Base-by-base conservation (phyloP, 23 tunicate species). In the Trididemnum nubilum region DNA sequence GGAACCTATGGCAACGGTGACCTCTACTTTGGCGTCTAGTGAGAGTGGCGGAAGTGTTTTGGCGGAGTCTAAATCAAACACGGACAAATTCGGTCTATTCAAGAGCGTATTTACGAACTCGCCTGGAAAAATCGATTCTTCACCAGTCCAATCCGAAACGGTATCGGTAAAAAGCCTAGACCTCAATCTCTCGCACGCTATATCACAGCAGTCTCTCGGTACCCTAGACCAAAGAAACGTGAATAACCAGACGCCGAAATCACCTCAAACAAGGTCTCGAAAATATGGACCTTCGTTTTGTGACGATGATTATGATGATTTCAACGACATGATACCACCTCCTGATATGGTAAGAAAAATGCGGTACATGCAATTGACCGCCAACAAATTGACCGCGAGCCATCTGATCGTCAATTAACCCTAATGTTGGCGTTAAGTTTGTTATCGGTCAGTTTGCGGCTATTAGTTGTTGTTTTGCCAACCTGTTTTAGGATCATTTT, bases 271-370 rank as follows among this genome's bases (percentile, higher is more conserved):
- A 5, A 7, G 37, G n/a, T 4, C 27, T 24, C 36, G 50, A 38
- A 64, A 38, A 65, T 61, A 64, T 27, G 60, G 74, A 25, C 82
- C 71, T n/a, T 80, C 73, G 39, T 80, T 80, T 35, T 80, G 84
- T 60, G 87, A 83, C n/a, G 72, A 59, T 36, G 89, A 85, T 44
- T 73, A 83, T 65, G 88, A 89, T 28, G 66, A 51, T 22, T 76
- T 40, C 21, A 86, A 63, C 27, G 72, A 72, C 34, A 32, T 38
- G 25, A 86, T 36, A 1, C 96, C 88, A 35, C 96, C 96, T 0
- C 96, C 96, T 0, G 88, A 85, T 50, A n/a, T 85, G 88, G 88
- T 85, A 76, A 49, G 80, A 12, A 19, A 26, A 63, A 21, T 24
- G n/a, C n/a, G n/a, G n/a, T n/a, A n/a, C n/a, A n/a, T 50, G 12